Base-by-base conservation (phyloP, 2,888 invertebrate genomes). In the Schrankia costaestrigalis region DNA sequence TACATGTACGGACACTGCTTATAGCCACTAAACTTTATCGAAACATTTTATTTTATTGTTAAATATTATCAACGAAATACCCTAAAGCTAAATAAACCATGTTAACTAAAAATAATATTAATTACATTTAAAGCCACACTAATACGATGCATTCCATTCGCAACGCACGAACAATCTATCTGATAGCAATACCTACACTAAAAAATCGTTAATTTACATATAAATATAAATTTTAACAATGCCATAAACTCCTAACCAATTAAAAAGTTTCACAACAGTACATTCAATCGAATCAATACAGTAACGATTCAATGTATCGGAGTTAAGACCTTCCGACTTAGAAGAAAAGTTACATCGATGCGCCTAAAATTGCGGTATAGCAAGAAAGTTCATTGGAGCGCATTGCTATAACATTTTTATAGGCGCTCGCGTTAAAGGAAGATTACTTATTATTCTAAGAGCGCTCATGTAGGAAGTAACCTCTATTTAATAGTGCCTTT, bases 321-420 rank as follows among this genome's bases (percentile, higher is more conserved):
- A 34, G 46, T 26, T 27, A 36, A 49, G 21, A 29, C 35, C 29
- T 45, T 30, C 15, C 5, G n/a, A 11, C 17, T 2, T 10, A 15
- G 15, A 1, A 11, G 8, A 26, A 17, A 25, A 30, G 30, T 14
- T 38, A 40, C 27, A 29, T 26, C 35, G 39, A 41, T 49, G 58
- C 56, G 55, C 58, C 56, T 57, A 43, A 52, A 42, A 45, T 46
- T 52, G 41, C 41, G 35, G 56, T 30, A 52, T 35, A 46, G 57
- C 46, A 56, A 42, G 33, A 3, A 42, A 46, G 41, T 38, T 55
- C 41, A 42, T 32, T 33, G 38, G 39, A 40, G 51, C 48, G 49
- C 41, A 55, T 58, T 55, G 56, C 56, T 49, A 52, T 46, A 42
- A 52, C 27, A 41, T 46, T 55, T 56, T 56, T 52, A 57, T 46